Conservation (phyloP, 1,140 invertebrate species). For the Cotesia glomerata region DNA sequence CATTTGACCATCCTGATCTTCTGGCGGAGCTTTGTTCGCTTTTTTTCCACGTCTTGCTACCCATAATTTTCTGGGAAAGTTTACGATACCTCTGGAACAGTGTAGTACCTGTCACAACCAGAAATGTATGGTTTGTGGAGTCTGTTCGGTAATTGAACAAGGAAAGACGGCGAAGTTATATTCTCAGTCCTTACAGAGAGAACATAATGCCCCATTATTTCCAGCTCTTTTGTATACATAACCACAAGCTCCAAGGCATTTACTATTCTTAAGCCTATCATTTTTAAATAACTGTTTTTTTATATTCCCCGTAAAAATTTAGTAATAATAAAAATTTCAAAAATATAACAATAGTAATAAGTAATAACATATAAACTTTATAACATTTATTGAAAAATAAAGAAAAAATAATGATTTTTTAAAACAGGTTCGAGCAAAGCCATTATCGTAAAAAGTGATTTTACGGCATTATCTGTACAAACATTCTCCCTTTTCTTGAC, state of each 20-base stretch:
- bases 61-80: conserved; percentile 36
- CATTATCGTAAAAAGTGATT: conserved; percentile 49
- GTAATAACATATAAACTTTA: neutral
- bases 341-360: neutral
- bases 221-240: conserved; percentile 39
- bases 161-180: conserved; percentile 34
- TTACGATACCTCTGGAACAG: conserved; percentile 30
- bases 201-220: conserved; percentile 54
- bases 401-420: neutral
- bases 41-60: neutral
- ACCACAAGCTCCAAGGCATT: conserved; percentile 2
- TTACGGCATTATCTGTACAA: conserved; percentile 43
- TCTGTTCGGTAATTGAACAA: conserved; percentile 28
- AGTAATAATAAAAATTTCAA: too few species aligned
- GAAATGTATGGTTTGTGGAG: conserved; percentile 46
- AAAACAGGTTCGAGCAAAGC: conserved; percentile 22
- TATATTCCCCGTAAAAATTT: neutral
- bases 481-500: conserved; percentile 12
- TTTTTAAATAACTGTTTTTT: neutral
- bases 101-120: conserved; percentile 45
- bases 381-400: neutral
- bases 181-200: conserved; percentile 37
- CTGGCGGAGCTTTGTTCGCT: neutral
- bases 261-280: neutral
- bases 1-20: too few species aligned